phyloP scores from a whole-genome alignment of 2,797 vertebrate species.

The Micropoecilia bifurca region DNA sequence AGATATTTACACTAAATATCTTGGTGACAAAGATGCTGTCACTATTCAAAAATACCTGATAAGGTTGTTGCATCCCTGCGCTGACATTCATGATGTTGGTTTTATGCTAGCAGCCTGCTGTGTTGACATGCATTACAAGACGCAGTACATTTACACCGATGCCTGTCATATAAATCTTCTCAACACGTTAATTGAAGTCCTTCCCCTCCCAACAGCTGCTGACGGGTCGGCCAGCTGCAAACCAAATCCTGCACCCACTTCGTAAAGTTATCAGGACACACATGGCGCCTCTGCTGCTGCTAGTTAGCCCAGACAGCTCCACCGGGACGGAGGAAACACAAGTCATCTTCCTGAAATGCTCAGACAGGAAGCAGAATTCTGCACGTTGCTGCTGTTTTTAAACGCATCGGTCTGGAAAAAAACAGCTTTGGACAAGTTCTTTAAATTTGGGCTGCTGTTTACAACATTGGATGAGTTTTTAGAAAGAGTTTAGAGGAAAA shows the following conservation, averaged over 20 bases:
- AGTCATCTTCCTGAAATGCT: constrained; percentile 62
- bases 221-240: constrained; percentile 63
- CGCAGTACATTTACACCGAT: constrained; percentile 58
- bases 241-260: constrained; percentile 57
- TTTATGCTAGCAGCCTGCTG: constrained; percentile 68
- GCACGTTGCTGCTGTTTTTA: neutral
- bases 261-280: constrained; percentile 58
- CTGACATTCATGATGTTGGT: constrained; percentile 42
- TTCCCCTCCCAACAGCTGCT: constrained; percentile 55
- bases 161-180: constrained; percentile 74
- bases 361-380: constrained; percentile 29
- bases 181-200: constrained; percentile 66
- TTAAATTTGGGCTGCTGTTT: no score
- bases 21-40: no score
- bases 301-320: constrained; percentile 62
- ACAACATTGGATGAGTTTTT: no score
- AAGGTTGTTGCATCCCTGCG: neutral
- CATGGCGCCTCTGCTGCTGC: constrained; percentile 46
- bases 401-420: no score
- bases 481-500: no score
- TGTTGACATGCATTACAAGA: constrained; percentile 71
- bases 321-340: constrained; percentile 63
- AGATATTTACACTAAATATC: no score
- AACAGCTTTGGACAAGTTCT: no score
- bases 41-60: no score